phyloP scores from a whole-genome alignment of 2,888 invertebrate genomes.

The Megamerina dolium region DNA sequence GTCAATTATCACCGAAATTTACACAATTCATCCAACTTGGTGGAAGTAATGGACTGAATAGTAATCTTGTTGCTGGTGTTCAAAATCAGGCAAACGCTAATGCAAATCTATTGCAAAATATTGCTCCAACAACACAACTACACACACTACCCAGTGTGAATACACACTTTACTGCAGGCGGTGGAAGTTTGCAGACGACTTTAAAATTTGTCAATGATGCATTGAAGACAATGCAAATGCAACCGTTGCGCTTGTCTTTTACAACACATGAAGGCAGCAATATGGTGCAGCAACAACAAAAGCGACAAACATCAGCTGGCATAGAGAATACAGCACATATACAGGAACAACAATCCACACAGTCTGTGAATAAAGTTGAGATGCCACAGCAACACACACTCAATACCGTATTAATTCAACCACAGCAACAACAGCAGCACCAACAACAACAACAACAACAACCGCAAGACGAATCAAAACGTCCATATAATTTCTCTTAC shows the following conservation, averaged over 20 bases:
- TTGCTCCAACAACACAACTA: not conserved
- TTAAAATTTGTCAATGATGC: constrained; percentile 25
- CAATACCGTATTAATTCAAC: too few species aligned
- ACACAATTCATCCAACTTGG: too few species aligned
- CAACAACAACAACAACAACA: too few species aligned
- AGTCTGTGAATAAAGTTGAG: constrained; percentile 9
- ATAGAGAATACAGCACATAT: too few species aligned
- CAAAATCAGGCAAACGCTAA: not conserved
- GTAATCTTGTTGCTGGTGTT: not conserved
- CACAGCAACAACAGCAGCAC: too few species aligned
- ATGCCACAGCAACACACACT: too few species aligned
- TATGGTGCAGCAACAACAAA: too few species aligned
- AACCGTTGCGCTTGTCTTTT: constrained; percentile 18
- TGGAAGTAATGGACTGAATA: too few species aligned
- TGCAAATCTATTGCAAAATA: constrained; percentile 1
- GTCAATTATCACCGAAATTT: too few species aligned
- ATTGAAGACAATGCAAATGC: constrained; percentile 20
- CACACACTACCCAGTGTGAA: not conserved
- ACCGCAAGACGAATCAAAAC: not conserved
- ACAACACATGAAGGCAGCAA: constrained; percentile 4
- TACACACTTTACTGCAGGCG: not conserved
- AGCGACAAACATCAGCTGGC: constrained; percentile 4
- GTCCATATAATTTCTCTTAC: constrained; percentile 34
- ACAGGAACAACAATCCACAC: constrained; percentile 9
- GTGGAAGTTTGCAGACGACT: not conserved